These are phyloP conservation scores for Argyresthia goedartella DNA, from an alignment of 2,888 invertebrate genomes.

Conservation along the genomic window DNA sequence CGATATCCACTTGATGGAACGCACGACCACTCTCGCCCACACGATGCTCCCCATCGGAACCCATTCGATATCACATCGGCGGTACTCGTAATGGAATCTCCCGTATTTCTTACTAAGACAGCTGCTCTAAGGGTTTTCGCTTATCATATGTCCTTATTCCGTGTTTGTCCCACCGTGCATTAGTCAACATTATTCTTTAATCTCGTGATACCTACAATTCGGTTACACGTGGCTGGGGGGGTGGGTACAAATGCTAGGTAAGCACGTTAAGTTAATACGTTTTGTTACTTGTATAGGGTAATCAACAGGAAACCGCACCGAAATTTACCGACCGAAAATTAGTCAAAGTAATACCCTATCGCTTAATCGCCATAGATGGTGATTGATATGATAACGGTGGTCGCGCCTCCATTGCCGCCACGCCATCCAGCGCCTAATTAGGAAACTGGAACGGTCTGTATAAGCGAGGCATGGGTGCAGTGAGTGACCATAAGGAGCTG, in stretches of 20 bases:
- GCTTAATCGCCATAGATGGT: slow-evolving; percentile 27
- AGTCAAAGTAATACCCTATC: slow-evolving; percentile 7
- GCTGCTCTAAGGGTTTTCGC: too few relatives aligned
- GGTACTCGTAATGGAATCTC: too few relatives aligned
- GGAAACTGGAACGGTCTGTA: slow-evolving; percentile 34
- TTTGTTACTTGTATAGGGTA: not conserved
- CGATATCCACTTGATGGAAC: slow-evolving; percentile 23
- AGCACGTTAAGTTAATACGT: too few relatives aligned
- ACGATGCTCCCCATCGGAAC: not conserved
- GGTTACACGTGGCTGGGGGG: too few relatives aligned
- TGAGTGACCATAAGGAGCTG: slow-evolving; percentile 20
- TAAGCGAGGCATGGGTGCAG: slow-evolving; percentile 15
- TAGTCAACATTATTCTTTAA: too few relatives aligned
- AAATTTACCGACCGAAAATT: not conserved
- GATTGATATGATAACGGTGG: slow-evolving; percentile 29
- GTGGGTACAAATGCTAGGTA: too few relatives aligned
- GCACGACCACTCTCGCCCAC: slow-evolving; percentile 21
- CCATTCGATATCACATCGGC: too few relatives aligned
- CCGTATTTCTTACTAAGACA: too few relatives aligned
- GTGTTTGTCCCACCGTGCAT: too few relatives aligned
- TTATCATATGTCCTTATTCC: too few relatives aligned
- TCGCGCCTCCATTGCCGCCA: slow-evolving; percentile 20
- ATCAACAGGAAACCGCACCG: slow-evolving; percentile 1
- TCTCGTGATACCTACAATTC: too few relatives aligned
- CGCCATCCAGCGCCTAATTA: slow-evolving; percentile 37